Conservation (phyloP, 1,140 invertebrate genomes). For the Rhagoletis pomonella region DNA sequence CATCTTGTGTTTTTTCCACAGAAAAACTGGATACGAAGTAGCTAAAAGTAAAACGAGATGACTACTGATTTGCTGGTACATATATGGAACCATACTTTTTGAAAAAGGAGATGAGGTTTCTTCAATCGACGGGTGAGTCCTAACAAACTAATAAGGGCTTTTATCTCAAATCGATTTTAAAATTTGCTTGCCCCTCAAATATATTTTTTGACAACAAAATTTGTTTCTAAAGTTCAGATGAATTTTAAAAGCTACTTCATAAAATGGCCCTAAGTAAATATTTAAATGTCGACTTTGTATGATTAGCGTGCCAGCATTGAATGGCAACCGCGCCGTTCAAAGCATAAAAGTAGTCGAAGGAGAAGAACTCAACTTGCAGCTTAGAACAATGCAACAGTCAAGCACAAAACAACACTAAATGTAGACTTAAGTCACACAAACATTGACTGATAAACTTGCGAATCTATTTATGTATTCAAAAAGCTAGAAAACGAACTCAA, state of each 20-base stretch:
- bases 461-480: neutral
- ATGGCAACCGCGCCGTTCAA: neutral
- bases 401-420: neutral
- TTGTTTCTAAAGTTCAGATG: too few species aligned
- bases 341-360: neutral
- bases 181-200: too few species aligned
- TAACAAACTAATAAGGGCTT: too few species aligned
- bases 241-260: neutral
- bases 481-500: neutral
- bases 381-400: neutral
- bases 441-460: neutral
- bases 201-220: too few species aligned
- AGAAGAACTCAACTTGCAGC: neutral
- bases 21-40: too few species aligned
- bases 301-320: neutral
- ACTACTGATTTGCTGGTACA: too few species aligned
- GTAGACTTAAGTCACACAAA: neutral
- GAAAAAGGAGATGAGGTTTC: too few species aligned
- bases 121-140: too few species aligned
- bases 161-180: too few species aligned
- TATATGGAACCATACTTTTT: too few species aligned
- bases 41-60: too few species aligned
- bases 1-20: too few species aligned
- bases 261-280: neutral
- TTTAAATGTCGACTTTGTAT: constrained; percentile 9